Conservation (phyloP, 2,888 invertebrate species). For the Siphonodentalium dalli region DNA sequence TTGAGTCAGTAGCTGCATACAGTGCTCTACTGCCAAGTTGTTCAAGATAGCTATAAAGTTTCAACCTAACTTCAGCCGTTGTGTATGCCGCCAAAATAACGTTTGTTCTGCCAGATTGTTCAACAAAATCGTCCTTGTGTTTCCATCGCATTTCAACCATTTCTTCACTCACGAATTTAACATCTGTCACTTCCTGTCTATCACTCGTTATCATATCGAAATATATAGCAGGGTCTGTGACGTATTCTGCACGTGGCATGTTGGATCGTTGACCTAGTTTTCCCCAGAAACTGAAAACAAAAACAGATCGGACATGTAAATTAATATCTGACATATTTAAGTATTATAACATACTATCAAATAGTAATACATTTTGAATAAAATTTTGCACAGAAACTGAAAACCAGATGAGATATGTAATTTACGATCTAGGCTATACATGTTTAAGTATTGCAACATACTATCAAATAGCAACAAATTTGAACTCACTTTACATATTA, state of each 20-base stretch:
- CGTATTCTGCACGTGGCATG: neutral
- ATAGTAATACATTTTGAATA: too few relatives aligned
- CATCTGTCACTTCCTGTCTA: neutral
- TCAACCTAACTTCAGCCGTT: slow-evolving; percentile 12
- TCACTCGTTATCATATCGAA: neutral
- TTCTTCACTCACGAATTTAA: slow-evolving; percentile 2
- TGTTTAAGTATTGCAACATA: too few relatives aligned
- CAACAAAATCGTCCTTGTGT: neutral
- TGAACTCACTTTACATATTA: too few relatives aligned
- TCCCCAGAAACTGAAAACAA: slow-evolving; percentile 4
- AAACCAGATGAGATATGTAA: too few relatives aligned
- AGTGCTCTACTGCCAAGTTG: slow-evolving; percentile 1
- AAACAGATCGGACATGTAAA: too few relatives aligned
- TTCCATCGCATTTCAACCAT: slow-evolving; percentile 3
- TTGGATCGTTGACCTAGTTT: slow-evolving; percentile 4
- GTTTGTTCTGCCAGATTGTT: neutral
- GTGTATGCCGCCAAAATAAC: slow-evolving; percentile 8
- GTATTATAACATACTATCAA: too few relatives aligned
- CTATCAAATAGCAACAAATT: too few relatives aligned
- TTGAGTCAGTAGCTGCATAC: slow-evolving; percentile 9
- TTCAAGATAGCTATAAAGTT: slow-evolving; percentile 5
- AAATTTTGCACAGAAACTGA: too few relatives aligned
- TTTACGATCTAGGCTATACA: too few relatives aligned
- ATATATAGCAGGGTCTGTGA: neutral
- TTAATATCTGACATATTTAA: too few relatives aligned